phyloP scores from a whole-genome alignment of 2,797 vertebrate species.

The Sphenodon punctatus region DNA sequence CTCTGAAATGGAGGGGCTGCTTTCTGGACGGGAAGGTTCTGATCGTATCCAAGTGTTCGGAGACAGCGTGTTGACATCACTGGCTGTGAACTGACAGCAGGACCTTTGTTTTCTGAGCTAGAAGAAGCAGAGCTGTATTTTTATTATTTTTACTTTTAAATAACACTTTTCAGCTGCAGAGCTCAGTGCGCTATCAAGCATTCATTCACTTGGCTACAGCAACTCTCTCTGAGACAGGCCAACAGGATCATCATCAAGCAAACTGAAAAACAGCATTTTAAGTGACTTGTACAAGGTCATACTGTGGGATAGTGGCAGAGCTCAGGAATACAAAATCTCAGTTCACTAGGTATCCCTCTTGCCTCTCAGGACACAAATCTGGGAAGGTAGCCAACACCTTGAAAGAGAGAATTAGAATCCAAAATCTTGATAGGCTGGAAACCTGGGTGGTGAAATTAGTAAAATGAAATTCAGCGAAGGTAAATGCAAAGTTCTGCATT shows the following conservation, averaged over 20 bases:
- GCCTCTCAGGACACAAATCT: no score
- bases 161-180: not conserved
- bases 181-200: not conserved
- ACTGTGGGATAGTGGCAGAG: not conserved
- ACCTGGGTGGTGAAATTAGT: no score
- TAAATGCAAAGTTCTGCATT: no score
- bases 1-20: not conserved
- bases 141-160: not conserved
- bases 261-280: not conserved
- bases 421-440: no score
- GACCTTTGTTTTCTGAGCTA: not conserved
- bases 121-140: not conserved
- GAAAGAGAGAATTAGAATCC: no score
- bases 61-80: not conserved
- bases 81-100: not conserved
- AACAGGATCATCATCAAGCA: rapidly evolving
- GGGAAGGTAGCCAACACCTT: no score
- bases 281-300: not conserved
- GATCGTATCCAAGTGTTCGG: rapidly evolving
- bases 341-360: no score
- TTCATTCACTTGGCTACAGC: not conserved
- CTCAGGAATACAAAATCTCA: not conserved
- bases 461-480: no score
- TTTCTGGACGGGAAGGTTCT: not conserved
- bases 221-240: not conserved